These are phyloP conservation scores for Drosophila lacteicornis DNA, from an alignment of 1,140 invertebrate species.

Conservation along the genomic window DNA sequence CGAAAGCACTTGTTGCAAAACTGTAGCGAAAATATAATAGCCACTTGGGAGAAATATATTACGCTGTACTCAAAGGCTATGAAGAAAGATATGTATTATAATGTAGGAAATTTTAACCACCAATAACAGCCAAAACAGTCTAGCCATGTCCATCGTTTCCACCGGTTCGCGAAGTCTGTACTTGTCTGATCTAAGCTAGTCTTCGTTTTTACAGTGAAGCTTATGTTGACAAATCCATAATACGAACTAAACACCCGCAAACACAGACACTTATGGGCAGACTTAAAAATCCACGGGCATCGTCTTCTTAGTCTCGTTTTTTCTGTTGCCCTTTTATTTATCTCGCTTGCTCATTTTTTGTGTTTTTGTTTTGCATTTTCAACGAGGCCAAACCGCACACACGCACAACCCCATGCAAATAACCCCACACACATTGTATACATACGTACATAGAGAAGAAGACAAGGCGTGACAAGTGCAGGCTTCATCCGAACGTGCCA, in stretches of 20 bases:
- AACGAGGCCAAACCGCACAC: constrained; percentile 73
- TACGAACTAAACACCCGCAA: constrained; percentile 27
- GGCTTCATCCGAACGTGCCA: constrained; percentile 60
- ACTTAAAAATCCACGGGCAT: constrained; percentile 60
- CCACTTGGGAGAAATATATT: neutral
- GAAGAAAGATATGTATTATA: neutral
- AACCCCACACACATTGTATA: constrained; percentile 36
- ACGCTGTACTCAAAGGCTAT: neutral
- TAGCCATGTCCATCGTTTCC: neutral
- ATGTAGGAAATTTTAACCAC: neutral
- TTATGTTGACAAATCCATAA: constrained; percentile 36
- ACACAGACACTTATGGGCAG: constrained; percentile 32
- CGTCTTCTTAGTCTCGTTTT: constrained; percentile 26
- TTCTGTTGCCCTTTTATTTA: constrained; percentile 62
- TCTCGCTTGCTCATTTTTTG: constrained; percentile 74
- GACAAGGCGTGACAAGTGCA: constrained; percentile 80
- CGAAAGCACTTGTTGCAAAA: constrained; percentile 67
- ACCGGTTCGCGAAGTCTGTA: neutral
- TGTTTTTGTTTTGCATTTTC: constrained; percentile 68
- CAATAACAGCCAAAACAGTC: neutral
- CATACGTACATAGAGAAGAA: constrained; percentile 24
- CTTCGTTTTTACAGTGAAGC: neutral
- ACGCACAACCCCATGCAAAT: constrained; percentile 53
- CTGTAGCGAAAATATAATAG: constrained; percentile 5
- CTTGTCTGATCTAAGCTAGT: constrained; percentile 21